Conservation (phyloP, 2,888 invertebrate genomes). For the Tipula lateralis region DNA sequence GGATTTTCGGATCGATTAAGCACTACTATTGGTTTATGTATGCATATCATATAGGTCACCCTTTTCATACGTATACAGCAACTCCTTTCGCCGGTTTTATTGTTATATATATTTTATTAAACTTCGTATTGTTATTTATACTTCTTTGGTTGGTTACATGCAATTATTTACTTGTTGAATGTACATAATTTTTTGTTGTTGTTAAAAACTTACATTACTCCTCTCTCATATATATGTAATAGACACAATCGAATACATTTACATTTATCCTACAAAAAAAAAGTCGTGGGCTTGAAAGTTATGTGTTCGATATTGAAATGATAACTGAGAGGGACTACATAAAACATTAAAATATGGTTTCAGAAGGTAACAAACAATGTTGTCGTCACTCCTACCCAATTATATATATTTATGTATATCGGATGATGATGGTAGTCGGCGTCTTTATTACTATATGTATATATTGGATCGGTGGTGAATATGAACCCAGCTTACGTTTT, state of each 20-base stretch:
- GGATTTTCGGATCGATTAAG: neutral
- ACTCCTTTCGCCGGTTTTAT: neutral
- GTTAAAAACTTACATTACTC: neutral
- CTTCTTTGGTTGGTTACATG: neutral
- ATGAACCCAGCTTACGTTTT: neutral
- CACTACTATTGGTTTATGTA: neutral
- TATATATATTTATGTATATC: no score
- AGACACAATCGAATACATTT: neutral
- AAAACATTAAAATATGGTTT: neutral
- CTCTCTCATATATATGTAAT: neutral
- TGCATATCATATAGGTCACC: neutral
- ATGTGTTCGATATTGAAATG: conserved; percentile 4
- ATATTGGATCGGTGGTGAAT: neutral
- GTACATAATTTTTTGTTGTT: neutral
- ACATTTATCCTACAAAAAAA: neutral
- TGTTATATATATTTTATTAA: neutral
- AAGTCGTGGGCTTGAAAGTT: neutral
- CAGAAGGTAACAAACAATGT: neutral
- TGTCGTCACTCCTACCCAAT: neutral
- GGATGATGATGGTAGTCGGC: neutral
- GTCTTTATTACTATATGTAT: neutral
- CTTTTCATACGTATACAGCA: neutral
- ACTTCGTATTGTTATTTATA: neutral
- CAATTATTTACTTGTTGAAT: neutral
- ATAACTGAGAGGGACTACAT: neutral